phyloP scores from a whole-genome alignment of 2,113 vertebrate genomes.

The Grammomys surdaster region DNA sequence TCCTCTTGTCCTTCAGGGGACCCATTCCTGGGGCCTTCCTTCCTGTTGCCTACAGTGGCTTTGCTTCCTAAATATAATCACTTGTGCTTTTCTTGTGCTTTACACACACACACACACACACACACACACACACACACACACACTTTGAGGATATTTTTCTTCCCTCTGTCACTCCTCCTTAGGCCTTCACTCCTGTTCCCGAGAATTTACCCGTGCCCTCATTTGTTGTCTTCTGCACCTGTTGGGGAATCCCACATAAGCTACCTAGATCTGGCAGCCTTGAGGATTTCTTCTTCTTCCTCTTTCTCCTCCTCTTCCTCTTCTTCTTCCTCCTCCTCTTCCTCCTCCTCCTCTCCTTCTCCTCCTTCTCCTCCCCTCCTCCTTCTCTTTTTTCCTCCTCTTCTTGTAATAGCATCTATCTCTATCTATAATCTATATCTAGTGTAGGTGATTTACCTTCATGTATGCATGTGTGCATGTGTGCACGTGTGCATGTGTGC shows the following conservation, averaged over 20 bases:
- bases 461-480: neutral
- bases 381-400: accelerated
- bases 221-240: neutral
- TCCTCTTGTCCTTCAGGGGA: neutral
- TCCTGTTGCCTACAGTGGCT: neutral
- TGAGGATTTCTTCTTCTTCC: neutral
- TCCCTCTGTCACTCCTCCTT: neutral
- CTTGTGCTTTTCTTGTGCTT: no score
- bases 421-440: accelerated
- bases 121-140: no score
- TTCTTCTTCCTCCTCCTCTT: no score
- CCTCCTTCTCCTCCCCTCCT: accelerated
- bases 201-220: neutral
- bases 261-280: neutral
- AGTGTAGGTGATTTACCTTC: neutral
- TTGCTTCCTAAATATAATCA: no score
- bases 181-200: neutral
- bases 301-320: neutral
- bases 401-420: no score
- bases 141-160: neutral
- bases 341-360: neutral
- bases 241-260: neutral
- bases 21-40: neutral
- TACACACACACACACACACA: no score
- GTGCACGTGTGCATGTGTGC: no score